Base-by-base conservation (phyloP, 2,113 vertebrate genomes). In the Sprattus sprattus region DNA sequence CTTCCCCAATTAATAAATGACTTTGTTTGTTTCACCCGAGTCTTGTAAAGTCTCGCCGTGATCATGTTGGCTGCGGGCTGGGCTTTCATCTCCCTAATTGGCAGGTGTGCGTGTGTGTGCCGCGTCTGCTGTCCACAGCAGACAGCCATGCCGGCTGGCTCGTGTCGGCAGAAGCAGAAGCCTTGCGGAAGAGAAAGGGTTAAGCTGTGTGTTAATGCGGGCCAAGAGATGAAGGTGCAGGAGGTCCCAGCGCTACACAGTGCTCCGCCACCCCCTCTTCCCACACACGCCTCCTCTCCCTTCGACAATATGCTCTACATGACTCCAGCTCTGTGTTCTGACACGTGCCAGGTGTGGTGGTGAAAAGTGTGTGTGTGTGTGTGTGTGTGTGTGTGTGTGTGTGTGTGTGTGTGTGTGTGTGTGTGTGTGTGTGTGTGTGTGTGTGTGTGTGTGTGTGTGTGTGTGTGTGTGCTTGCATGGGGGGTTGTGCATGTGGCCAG, bases 21-120 rank as follows among this genome's bases (percentile, higher is more conserved):
- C 89, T 93, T 92, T 93, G 88, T 92, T 91, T 90, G 89, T 89
- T 86, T 94, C 92, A 92, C 91, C 92, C 93, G 90, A 93, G 89
- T 92, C 85, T 83, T 84, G 81, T 83, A 90, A 90, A 89, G 91
- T 82, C 86, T 67, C 88, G 86, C 89, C 90, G 91, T 78, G 85
- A 91, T 88, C 57, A 39, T 84, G 54, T 88, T 87, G 87, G 86
- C 64, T 90, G 84, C 45, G 81, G 88, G 84, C 71, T 78, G 89
- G 86, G 89, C 84, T 92, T 92, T 95, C 90, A 93, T 94, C 94
- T 81, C 11, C 84, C 86, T 93, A 93, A 94, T 92, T 91, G 91
- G 86, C 91, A 93, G 89, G 92, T 92, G 92, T 89, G 90, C 87
- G 90, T 91, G 87, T 85, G 85, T 7, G 20, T 93, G 88, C 39